A percentile compares a stretch with the other conserved stretches of the same genome.
phyloP scores from a whole-genome alignment of 2,113 vertebrate species.

The Lepus europaeus region DNA sequence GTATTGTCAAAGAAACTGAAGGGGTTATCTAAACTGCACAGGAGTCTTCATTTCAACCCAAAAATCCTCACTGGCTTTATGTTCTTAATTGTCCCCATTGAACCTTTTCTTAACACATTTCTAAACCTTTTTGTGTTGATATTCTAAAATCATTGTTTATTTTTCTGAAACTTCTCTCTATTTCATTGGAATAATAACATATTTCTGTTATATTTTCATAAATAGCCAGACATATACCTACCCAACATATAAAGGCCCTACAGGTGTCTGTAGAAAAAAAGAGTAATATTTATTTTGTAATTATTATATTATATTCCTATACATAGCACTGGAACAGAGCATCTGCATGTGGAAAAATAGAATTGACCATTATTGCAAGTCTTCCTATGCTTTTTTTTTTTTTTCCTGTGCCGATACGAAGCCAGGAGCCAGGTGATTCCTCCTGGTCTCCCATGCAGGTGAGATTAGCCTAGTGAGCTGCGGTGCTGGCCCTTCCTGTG shows the following conservation, averaged over 20 bases:
- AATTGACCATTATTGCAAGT: background rate
- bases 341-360: no score
- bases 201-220: conserved; percentile 30
- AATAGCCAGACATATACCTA: background rate
- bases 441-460: no score
- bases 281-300: conserved; percentile 21
- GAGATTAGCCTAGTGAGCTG: no score
- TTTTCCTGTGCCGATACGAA: no score
- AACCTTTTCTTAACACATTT: background rate
- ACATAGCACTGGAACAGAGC: background rate
- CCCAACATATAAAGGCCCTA: background rate
- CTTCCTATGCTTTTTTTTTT: background rate
- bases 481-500: background rate
- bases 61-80: background rate
- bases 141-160: background rate
- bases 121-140: background rate
- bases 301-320: background rate
- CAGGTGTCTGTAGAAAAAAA: background rate
- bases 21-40: background rate
- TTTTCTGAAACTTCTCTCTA: background rate
- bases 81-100: background rate
- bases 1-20: background rate
- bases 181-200: background rate
- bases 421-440: no score
- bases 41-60: background rate